Percentiles rank a stretch among this genome's conserved stretches.
phyloP scores from a whole-genome alignment of 2,888 invertebrate genomes.

The Ormia ochracea region DNA sequence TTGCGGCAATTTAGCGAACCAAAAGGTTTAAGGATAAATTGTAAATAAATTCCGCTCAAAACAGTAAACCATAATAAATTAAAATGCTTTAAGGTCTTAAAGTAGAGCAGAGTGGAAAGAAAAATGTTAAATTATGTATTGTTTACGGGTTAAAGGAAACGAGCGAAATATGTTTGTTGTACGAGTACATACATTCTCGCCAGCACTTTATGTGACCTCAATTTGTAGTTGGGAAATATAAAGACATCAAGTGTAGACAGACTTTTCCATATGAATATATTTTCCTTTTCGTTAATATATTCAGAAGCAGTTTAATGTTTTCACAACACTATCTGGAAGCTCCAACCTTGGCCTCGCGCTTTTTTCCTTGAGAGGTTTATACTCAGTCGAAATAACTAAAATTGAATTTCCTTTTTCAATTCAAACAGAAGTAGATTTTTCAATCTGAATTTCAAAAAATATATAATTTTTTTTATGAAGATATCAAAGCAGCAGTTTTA shows the following conservation, averaged over 20 bases:
- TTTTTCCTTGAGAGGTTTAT: no score
- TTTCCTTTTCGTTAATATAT: constrained; percentile 11
- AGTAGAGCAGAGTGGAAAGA: not conserved
- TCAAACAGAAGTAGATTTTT: no score
- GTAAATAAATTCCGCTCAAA: constrained; percentile 37
- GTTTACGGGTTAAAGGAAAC: not conserved
- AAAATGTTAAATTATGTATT: constrained; percentile 9
- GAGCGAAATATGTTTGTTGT: not conserved
- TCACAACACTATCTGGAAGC: not conserved
- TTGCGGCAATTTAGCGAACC: constrained; percentile 32
- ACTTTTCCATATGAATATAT: not conserved
- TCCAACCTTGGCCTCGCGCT: not conserved
- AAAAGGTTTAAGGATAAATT: constrained; percentile 43
- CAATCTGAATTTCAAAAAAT: no score
- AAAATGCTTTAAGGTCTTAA: constrained; percentile 13
- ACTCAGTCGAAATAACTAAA: no score
- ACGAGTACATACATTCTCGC: not conserved
- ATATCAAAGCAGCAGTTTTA: no score
- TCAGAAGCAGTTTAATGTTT: constrained; percentile 13
- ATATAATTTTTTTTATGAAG: no score
- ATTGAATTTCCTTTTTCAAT: no score
- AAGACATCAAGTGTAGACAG: constrained; percentile 34
- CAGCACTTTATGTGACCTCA: constrained; percentile 45
- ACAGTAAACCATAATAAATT: constrained; percentile 38
- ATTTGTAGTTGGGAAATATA: constrained; percentile 41